Conservation (phyloP, 2,113 vertebrate species). For the Nycticryphes semicollaris region DNA sequence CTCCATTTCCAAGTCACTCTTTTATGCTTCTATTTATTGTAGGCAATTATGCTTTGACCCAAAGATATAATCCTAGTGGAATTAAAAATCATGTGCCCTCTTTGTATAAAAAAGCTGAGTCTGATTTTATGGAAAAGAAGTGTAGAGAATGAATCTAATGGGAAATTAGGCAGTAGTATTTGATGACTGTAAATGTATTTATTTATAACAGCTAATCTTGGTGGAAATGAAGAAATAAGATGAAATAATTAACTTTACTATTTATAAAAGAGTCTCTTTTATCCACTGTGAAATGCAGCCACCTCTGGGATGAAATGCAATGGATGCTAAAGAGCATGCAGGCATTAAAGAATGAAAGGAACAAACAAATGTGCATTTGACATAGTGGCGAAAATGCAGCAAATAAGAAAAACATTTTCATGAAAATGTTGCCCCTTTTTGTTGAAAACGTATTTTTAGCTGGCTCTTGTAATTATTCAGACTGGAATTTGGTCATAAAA, state of each 20-base stretch:
- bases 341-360: not conserved
- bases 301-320: constrained; percentile 39
- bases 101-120: constrained; percentile 46
- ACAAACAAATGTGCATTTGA: not conserved
- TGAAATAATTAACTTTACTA: constrained; percentile 66
- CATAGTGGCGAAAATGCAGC: not conserved
- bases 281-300: constrained; percentile 42
- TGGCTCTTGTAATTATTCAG: constrained; percentile 14
- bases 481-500: constrained; percentile 14
- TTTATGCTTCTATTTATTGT: constrained; percentile 58
- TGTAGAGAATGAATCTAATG: constrained; percentile 54
- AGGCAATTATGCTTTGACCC: constrained; percentile 62
- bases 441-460: not conserved
- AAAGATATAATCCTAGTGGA: constrained; percentile 58
- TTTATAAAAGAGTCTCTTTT: constrained; percentile 51
- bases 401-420: not conserved
- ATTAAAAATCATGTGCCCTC: constrained; percentile 42
- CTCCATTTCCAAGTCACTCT: constrained; percentile 39
- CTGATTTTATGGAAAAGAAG: constrained; percentile 54
- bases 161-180: constrained; percentile 57
- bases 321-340: constrained; percentile 10
- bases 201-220: constrained; percentile 67
- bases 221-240: constrained; percentile 61
- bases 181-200: constrained; percentile 64
- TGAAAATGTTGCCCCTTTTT: not conserved